Percentiles rank a stretch among this genome's conserved stretches.
These are phyloP conservation scores for Aptenodytes forsteri DNA, from an alignment of 2,113 vertebrate genomes.

Conservation along the genomic window DNA sequence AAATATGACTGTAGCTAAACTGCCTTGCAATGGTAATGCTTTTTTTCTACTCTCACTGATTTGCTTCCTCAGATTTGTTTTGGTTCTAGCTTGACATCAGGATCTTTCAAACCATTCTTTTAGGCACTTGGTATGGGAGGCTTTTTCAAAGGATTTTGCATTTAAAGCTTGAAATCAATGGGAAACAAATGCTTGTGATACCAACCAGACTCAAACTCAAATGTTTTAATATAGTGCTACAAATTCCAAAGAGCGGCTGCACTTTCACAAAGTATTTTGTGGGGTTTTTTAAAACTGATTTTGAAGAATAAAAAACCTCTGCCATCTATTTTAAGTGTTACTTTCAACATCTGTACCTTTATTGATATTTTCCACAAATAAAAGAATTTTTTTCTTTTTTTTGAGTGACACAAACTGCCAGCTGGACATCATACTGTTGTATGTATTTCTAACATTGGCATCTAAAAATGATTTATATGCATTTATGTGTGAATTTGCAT, in stretches of 20 bases:
- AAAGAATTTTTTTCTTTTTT: neutral
- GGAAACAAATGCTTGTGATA: neutral
- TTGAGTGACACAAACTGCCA: neutral
- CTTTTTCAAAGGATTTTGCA: neutral
- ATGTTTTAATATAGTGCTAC: neutral
- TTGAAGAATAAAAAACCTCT: neutral
- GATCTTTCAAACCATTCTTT: neutral
- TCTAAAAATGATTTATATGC: neutral
- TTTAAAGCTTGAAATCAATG: neutral
- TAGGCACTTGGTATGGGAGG: neutral
- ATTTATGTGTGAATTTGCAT: neutral
- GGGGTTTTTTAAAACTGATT: fast-evolving
- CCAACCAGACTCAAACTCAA: neutral
- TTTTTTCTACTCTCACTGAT: neutral
- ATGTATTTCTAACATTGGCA: neutral
- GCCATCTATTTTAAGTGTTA: neutral
- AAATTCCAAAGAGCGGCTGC: neutral
- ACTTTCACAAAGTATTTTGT: neutral
- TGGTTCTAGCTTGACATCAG: neutral
- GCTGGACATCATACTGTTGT: neutral
- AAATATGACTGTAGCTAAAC: neutral
- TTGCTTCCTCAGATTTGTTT: neutral
- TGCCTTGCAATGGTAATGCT: neutral
- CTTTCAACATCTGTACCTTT: neutral
- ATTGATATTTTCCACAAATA: neutral